These are phyloP conservation scores for Thalassophryne amazonica DNA, from an alignment of 2,797 vertebrate genomes.

Conservation along the genomic window DNA sequence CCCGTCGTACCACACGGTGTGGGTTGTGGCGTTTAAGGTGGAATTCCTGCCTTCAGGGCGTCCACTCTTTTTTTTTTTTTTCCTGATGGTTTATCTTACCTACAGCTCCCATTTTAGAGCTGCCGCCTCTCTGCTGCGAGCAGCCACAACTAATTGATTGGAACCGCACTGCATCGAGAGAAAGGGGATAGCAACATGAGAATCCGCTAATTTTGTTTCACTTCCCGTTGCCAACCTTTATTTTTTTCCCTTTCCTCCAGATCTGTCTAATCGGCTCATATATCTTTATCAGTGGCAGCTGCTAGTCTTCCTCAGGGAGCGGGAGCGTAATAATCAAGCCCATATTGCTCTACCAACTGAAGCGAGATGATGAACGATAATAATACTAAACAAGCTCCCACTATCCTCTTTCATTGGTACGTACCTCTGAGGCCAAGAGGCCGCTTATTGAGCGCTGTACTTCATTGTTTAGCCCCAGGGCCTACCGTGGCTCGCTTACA, in stretches of 20 bases:
- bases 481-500: not conserved
- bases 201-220: not conserved
- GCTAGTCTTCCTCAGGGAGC: slow-evolving; percentile 36
- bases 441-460: slow-evolving; percentile 29
- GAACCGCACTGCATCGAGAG: not conserved
- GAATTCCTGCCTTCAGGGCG: slow-evolving; percentile 35
- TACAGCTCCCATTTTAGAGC: slow-evolving; percentile 6
- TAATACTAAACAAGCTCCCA: slow-evolving; percentile 51
- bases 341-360: slow-evolving; percentile 19
- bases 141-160: slow-evolving; percentile 28
- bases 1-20: too few relatives aligned
- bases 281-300: slow-evolving; percentile 48
- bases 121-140: not conserved
- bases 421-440: slow-evolving; percentile 27
- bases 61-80: slow-evolving; percentile 2
- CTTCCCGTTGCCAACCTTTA: not conserved
- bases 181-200: not conserved
- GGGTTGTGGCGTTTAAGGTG: slow-evolving; percentile 27
- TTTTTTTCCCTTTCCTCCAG: slow-evolving; percentile 4
- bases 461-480: slow-evolving; percentile 26
- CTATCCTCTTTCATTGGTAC: slow-evolving; percentile 56
- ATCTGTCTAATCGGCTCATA: slow-evolving; percentile 21
- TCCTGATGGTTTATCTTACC: slow-evolving; percentile 25
- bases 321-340: slow-evolving; percentile 32
- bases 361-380: slow-evolving; percentile 40